Base-by-base conservation (phyloP, 1,140 invertebrate genomes). In the Stenopsyche tienmushanensis region DNA sequence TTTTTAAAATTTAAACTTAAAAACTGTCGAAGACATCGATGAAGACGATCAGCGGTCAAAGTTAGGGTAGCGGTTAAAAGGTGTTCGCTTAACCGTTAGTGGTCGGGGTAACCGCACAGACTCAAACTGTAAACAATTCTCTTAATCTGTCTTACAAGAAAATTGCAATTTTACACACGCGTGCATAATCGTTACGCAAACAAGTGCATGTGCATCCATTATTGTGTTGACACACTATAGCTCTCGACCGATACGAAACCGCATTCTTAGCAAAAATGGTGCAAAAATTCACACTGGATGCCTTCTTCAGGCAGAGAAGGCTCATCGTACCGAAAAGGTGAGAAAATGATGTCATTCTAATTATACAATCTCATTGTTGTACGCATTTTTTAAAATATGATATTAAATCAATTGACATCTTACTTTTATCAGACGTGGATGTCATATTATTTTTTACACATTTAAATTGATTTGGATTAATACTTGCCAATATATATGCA, bases 301-400 rank as follows among this genome's bases (percentile, higher is more conserved):
- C 67, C 5, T 69, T 65, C 64, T 69, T 69, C 64, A 59, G 64
- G 39, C 64, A 69, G 39, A 54, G 67, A 25, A 65, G 67, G 26
- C 21, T 69, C 3, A 62, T 59, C 2, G 47, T 69, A 8, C 67
- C 67, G 23, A 69, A 69, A 41, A 69, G 67, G 67, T 69, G 25
- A 52, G 62, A 41, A 2, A 5, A 45, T 15, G 17, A 8, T 52
- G 23, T 52, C n/a, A n/a, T n/a, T n/a, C n/a, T n/a, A n/a, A n/a
- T n/a, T 21, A 24, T 24, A 52, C 23, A 24, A 23, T 52, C 17
- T 7, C 15, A 24, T 21, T 45, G 17, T 34, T 45, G n/a, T 39
- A 39, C 13, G 5, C 8, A 45, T 45, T 45, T 45, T 45, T 45
- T 45, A 15, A 45, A 45, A 8, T 39, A 45, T 45, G 13, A 8